phyloP scores from a whole-genome alignment of 2,888 invertebrate genomes.

The Diadromus collaris region DNA sequence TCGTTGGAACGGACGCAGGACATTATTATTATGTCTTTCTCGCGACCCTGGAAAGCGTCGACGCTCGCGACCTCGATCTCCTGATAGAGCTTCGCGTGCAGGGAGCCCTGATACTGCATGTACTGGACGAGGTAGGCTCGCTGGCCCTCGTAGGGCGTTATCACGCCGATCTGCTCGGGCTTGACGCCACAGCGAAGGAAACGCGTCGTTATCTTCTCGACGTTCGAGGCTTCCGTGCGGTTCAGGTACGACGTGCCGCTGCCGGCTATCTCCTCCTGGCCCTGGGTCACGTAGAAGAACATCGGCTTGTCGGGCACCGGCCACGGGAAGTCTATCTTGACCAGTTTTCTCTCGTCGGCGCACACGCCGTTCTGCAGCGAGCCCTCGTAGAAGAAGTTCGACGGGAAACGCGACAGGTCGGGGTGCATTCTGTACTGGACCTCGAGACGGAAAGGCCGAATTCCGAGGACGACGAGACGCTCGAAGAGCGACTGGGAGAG shows the following conservation, averaged over 20 bases:
- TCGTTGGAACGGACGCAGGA: conserved; percentile 99
- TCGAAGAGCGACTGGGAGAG: conserved; percentile 98
- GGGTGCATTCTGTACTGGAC: conserved; percentile 99
- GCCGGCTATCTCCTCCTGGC: conserved; percentile 99
- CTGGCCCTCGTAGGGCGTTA: conserved; percentile 99
- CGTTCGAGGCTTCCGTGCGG: conserved; percentile 98
- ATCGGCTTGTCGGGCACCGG: conserved; percentile 97
- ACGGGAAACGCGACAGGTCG: conserved; percentile 97
- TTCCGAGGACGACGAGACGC: conserved; percentile 97
- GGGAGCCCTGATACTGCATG: conserved; percentile 99
- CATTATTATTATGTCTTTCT: conserved; percentile 99
- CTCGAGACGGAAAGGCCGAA: conserved; percentile 97
- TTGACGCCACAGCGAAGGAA: conserved; percentile 97
- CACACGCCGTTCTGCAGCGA: conserved; percentile 99
- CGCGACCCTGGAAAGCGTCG: conserved; percentile 99
- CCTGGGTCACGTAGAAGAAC: conserved; percentile 99
- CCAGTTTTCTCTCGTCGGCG: conserved; percentile 94
- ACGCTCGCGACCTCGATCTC: conserved; percentile 99
- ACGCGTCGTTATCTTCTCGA: conserved; percentile 98
- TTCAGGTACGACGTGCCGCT: conserved; percentile 99
- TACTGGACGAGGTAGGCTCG: conserved; percentile 98
- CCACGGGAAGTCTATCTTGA: conserved; percentile 98
- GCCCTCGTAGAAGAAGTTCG: conserved; percentile 99
- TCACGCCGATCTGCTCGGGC: conserved; percentile 99
- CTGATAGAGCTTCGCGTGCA: conserved; percentile 98